Evolutionary conservation across 1,140 invertebrate species (phyloP).

Genomic region (Drosophila lacteicornis): DNA sequence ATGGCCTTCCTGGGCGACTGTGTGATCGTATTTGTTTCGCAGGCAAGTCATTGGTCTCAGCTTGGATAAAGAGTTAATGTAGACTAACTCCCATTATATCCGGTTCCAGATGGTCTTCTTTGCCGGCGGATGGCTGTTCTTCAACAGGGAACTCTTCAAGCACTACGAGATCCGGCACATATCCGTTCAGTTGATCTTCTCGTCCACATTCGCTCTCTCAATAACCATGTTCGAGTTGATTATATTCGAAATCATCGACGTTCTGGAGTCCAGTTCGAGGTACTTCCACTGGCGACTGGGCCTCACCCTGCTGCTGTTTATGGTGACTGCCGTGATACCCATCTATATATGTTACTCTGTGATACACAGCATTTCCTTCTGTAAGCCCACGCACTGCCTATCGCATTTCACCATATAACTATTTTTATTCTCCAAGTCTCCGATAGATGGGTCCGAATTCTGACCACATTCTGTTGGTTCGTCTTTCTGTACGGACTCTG

Average conservation of each 20-base stretch:
- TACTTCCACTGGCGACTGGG: constrained; percentile 98
- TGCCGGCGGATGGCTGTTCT: constrained; percentile 98
- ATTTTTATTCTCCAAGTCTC: constrained; percentile 89
- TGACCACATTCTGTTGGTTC: constrained; percentile 95
- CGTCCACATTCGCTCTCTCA: constrained; percentile 97
- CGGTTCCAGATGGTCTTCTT: constrained; percentile 94
- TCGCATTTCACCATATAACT: background rate
- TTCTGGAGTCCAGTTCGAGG: constrained; percentile 96
- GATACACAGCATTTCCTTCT: constrained; percentile 95
- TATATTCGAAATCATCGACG: constrained; percentile 99
- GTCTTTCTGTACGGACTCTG: constrained; percentile 98
- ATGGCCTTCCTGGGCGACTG: constrained; percentile 90
- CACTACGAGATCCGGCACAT: constrained; percentile 99
- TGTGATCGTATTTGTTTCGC: constrained; percentile 89
- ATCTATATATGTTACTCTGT: constrained; percentile 99
- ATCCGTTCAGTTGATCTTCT: constrained; percentile 98
- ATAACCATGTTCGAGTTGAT: constrained; percentile 99
- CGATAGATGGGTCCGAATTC: constrained; percentile 90
- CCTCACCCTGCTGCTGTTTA: constrained; percentile 95
- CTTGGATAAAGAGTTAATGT: background rate
- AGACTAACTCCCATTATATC: background rate
- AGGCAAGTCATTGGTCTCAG: constrained; percentile 85
- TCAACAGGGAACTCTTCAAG: constrained; percentile 98
- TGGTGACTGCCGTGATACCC: constrained; percentile 98
- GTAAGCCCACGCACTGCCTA: constrained; percentile 86